phyloP scores from a whole-genome alignment of 2,113 vertebrate species.

The Coregonus clupeaformis region DNA sequence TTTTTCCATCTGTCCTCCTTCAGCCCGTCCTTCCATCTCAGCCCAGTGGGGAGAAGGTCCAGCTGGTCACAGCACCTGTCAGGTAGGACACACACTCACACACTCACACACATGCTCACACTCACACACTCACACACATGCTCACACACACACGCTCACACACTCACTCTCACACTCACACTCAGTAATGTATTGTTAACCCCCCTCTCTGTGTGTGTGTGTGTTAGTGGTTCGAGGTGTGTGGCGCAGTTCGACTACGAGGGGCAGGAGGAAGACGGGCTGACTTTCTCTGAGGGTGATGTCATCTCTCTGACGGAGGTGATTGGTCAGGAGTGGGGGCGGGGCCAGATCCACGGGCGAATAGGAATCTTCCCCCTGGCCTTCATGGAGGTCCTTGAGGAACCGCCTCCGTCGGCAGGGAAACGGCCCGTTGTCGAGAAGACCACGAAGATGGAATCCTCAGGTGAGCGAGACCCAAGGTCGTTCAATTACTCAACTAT shows the following conservation, averaged over 20 bases:
- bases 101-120: too few species aligned
- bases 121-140: too few species aligned
- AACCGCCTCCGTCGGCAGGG: conserved; percentile 10
- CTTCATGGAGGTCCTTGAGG: conserved; percentile 80
- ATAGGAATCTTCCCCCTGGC: conserved; percentile 84
- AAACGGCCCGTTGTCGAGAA: fast-evolving
- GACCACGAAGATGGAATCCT: not conserved
- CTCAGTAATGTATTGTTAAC: not conserved
- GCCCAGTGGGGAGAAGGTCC: conserved; percentile 62
- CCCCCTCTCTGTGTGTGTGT: not conserved
- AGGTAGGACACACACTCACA: conserved; percentile 67
- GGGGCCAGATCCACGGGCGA: conserved; percentile 79
- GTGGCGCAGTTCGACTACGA: conserved; percentile 85
- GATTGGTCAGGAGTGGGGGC: conserved; percentile 84
- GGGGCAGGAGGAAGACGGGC: conserved; percentile 84
- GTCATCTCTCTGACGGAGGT: conserved; percentile 81
- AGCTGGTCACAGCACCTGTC: conserved; percentile 53
- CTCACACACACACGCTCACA: too few species aligned
- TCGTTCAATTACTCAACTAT: not conserved
- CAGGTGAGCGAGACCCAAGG: conserved; percentile 10
- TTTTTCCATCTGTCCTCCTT: not conserved
- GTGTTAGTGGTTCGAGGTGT: conserved; percentile 74
- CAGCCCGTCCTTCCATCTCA: conserved; percentile 52
- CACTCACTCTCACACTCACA: too few species aligned
- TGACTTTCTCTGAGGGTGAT: conserved; percentile 90